These are phyloP conservation scores for Buphagus erythrorhynchus DNA, from an alignment of 2,797 vertebrate genomes.

Conservation along the genomic window DNA sequence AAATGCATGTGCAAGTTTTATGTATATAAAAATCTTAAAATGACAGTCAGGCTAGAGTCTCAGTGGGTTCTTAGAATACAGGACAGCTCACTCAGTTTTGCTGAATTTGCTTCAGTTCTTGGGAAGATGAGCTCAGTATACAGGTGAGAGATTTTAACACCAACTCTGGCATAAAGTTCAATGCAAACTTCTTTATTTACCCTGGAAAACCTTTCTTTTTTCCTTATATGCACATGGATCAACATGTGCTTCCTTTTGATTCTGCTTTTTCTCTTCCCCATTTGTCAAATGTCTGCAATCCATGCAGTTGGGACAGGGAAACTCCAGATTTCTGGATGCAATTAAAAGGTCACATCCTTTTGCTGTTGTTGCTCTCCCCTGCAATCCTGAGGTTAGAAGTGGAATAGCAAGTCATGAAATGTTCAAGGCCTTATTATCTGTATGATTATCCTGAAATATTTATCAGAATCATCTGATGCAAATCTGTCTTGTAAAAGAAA, in stretches of 20 bases:
- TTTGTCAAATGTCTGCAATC: not conserved
- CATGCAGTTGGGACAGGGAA: not conserved
- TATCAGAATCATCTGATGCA: not conserved
- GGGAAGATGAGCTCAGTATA: not conserved
- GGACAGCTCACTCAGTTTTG: not conserved
- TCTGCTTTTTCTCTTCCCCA: not conserved
- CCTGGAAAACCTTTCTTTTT: not conserved
- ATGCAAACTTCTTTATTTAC: not conserved
- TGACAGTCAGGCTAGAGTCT: not conserved
- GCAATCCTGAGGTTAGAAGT: not conserved
- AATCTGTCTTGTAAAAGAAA: not conserved
- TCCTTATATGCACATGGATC: not conserved
- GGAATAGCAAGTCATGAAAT: not conserved
- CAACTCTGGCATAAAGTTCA: not conserved
- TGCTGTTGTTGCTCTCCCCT: not conserved
- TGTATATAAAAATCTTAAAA: not conserved
- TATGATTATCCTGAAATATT: not conserved
- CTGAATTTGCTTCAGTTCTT: not conserved
- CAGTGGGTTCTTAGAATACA: not conserved
- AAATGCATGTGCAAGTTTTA: not conserved
- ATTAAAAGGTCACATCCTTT: conserved; percentile 24
- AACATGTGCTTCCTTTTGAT: not conserved
- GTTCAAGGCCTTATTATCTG: not conserved
- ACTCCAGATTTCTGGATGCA: not conserved
- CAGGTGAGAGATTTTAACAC: not conserved